Conservation (phyloP, 1,140 invertebrate genomes). For the Papilio glaucus region DNA sequence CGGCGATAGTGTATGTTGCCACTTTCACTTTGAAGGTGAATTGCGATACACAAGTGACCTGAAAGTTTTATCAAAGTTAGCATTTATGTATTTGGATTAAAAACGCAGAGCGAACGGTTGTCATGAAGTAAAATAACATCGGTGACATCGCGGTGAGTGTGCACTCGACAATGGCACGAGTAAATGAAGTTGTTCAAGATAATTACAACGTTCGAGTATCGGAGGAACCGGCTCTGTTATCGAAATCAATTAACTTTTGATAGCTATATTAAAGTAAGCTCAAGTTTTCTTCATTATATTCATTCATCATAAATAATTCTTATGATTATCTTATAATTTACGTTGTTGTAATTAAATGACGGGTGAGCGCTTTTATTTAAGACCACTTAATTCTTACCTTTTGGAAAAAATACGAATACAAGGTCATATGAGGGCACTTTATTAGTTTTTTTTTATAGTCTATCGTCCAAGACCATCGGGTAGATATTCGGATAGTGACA, state of each 20-base stretch:
- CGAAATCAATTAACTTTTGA: slow-evolving; percentile 23
- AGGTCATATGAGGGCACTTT: too few relatives aligned
- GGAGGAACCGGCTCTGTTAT: slow-evolving; percentile 17
- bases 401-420: too few relatives aligned
- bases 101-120: background rate
- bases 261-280: slow-evolving; percentile 11
- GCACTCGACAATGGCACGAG: slow-evolving; percentile 21
- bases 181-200: slow-evolving; percentile 24
- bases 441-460: too few relatives aligned
- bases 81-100: background rate
- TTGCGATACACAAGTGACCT: background rate
- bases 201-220: slow-evolving; percentile 25
- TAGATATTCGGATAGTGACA: too few relatives aligned
- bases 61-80: background rate
- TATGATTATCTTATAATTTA: too few relatives aligned
- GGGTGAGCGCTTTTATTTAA: too few relatives aligned
- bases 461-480: too few relatives aligned
- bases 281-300: too few relatives aligned
- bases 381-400: too few relatives aligned
- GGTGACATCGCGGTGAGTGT: slow-evolving; percentile 12
- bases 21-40: background rate
- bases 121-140: slow-evolving; percentile 12
- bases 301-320: too few relatives aligned
- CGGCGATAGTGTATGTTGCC: too few relatives aligned
- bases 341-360: too few relatives aligned